A percentile compares a stretch with the other conserved stretches of the same genome.
Evolutionary conservation across 2,113 vertebrate species (phyloP).

Genomic region (Vombatus ursinus): DNA sequence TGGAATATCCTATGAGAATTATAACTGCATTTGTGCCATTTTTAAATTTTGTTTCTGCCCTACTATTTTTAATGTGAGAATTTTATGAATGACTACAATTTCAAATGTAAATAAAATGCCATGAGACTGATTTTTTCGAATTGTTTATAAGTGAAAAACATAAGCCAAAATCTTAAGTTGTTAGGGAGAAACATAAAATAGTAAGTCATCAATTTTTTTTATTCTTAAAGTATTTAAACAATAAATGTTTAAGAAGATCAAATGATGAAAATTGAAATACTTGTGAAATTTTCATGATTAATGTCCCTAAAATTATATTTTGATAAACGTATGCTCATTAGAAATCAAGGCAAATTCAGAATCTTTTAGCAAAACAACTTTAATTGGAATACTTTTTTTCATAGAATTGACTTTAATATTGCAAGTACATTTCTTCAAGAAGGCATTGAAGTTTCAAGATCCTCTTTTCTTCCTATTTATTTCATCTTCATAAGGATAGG

Average conservation of each 20-base stretch:
- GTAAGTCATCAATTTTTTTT: slow-evolving; percentile 48
- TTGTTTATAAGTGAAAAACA: slow-evolving; percentile 56
- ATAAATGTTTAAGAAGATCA: slow-evolving; percentile 77
- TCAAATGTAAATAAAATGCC: slow-evolving; percentile 35
- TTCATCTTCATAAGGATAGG: not conserved
- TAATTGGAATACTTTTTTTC: not conserved
- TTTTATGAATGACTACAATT: slow-evolving; percentile 10
- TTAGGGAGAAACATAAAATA: slow-evolving; percentile 58
- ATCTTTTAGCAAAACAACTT: slow-evolving; percentile 45
- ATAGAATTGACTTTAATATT: not conserved
- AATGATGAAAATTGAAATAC: slow-evolving; percentile 76
- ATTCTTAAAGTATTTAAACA: slow-evolving; percentile 61
- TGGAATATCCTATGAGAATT: not conserved
- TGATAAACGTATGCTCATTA: slow-evolving; percentile 65
- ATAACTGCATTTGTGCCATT: not conserved
- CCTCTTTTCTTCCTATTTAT: not conserved
- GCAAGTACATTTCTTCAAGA: not conserved
- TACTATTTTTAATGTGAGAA: slow-evolving; percentile 19
- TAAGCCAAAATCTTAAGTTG: slow-evolving; percentile 59
- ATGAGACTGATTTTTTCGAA: slow-evolving; percentile 41
- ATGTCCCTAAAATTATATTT: slow-evolving; percentile 64
- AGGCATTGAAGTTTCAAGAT: not conserved
- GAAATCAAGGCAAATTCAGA: slow-evolving; percentile 65
- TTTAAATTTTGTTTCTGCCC: not conserved
- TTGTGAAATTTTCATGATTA: slow-evolving; percentile 65